Conservation (phyloP, 2,888 invertebrate genomes). For the Byasa hedistus region DNA sequence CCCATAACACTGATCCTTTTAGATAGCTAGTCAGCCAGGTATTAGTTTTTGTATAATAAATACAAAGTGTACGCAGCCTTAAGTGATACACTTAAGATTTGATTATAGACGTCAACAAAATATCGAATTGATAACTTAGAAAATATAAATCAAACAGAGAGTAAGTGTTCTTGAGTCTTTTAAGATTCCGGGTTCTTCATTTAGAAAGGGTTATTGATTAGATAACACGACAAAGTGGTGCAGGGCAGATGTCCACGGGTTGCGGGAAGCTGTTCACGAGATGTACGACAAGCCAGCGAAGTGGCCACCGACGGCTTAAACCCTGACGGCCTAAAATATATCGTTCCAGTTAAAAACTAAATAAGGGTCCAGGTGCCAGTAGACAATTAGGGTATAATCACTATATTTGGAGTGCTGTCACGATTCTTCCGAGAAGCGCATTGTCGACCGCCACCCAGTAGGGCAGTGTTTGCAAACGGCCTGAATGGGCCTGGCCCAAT, state of each 20-base stretch:
- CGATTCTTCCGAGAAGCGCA: constrained; percentile 67
- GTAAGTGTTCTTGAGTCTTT: background rate
- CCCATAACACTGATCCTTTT: too few species aligned
- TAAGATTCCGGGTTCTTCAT: background rate
- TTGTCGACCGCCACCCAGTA: constrained; percentile 76
- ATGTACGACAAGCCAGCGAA: constrained; percentile 55
- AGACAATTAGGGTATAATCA: constrained; percentile 77
- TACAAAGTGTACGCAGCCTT: too few species aligned
- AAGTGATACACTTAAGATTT: too few species aligned
- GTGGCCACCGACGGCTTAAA: constrained; percentile 58
- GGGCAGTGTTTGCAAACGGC: constrained; percentile 72
- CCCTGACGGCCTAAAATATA: constrained; percentile 56
- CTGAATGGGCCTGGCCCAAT: constrained; percentile 71
- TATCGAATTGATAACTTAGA: background rate
- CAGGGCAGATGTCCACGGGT: constrained; percentile 7
- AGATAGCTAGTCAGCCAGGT: too few species aligned
- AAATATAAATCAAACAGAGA: background rate
- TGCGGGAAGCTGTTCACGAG: constrained; percentile 45
- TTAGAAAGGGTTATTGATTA: background rate
- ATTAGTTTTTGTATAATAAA: too few species aligned
- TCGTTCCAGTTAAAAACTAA: constrained; percentile 66
- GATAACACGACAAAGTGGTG: background rate
- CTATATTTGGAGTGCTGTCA: constrained; percentile 75
- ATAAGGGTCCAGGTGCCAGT: constrained; percentile 70
- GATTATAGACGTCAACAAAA: too few species aligned